Percentiles rank a stretch among this genome's conserved stretches.
Conservation (phyloP, 2,797 vertebrate genomes). For the Micromesistius poutassou region DNA sequence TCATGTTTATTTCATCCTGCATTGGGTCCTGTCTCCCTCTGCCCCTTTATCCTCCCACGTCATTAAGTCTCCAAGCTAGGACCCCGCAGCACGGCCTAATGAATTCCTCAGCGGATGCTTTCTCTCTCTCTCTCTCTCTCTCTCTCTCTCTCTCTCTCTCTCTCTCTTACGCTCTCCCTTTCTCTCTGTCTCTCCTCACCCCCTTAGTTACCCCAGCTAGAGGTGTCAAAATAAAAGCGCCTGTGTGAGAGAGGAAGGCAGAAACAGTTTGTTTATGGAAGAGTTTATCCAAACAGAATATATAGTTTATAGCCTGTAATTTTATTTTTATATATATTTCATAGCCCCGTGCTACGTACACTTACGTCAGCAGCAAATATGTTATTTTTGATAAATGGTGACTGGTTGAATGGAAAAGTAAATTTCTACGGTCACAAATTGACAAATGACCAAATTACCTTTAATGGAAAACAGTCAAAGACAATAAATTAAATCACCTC, state of each 20-base stretch:
- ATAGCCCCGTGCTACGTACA: conserved; percentile 3
- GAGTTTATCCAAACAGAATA: conserved; percentile 12
- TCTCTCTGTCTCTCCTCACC: conserved; percentile 49
- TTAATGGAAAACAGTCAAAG: conserved; percentile 23
- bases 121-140: conserved; percentile 78
- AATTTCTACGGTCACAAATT: not conserved
- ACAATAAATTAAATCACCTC: conserved; percentile 13
- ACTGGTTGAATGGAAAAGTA: not conserved
- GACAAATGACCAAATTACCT: conserved; percentile 26
- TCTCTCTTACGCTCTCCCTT: too few relatives aligned
- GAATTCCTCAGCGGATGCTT: conserved; percentile 81
- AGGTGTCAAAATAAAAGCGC: conserved; percentile 79
- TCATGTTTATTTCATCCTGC: conserved; percentile 97
- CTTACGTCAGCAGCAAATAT: not conserved
- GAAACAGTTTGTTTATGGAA: conserved; percentile 22
- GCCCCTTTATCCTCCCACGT: conserved; percentile 90
- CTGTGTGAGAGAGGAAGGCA: conserved; percentile 50
- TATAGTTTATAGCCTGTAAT: conserved; percentile 17
- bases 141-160: not conserved
- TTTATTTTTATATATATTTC: too few relatives aligned
- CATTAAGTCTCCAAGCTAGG: conserved; percentile 86
- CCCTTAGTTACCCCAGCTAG: conserved; percentile 78
- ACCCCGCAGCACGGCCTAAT: conserved; percentile 64
- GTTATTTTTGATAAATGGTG: not conserved
- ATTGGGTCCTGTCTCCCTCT: conserved; percentile 80